phyloP scores from a whole-genome alignment of 1,140 invertebrate species.

The Ctenoplectra terminalis region DNA sequence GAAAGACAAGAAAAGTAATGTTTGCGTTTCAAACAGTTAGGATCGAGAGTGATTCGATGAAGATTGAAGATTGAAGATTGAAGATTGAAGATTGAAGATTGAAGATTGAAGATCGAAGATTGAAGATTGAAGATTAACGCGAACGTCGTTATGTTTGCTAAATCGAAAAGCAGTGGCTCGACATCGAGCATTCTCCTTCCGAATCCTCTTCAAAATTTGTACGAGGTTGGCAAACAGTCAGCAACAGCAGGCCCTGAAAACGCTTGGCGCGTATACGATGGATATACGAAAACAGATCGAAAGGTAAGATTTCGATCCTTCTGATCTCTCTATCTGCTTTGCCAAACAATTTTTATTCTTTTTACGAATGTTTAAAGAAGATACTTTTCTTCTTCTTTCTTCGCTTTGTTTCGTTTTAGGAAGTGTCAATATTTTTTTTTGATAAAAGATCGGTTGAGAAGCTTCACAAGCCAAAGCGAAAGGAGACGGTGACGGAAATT shows the following conservation, averaged over 20 bases:
- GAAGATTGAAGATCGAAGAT: neutral
- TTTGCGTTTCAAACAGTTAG: too few species aligned
- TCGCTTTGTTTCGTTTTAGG: constrained; percentile 85
- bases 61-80: constrained; percentile 10
- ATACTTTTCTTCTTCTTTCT: neutral
- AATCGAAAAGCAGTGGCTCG: constrained; percentile 87
- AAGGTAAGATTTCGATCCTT: constrained; percentile 87
- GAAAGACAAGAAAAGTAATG: too few species aligned
- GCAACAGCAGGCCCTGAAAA: constrained; percentile 95
- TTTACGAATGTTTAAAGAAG: too few species aligned
- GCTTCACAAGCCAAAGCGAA: constrained; percentile 95
- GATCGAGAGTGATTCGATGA: too few species aligned
- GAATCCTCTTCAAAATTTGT: constrained; percentile 95
- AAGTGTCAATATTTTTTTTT: constrained; percentile 97
- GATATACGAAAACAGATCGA: constrained; percentile 92
- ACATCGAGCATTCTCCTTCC: constrained; percentile 82
- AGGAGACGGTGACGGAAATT: constrained; percentile 95
- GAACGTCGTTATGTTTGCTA: constrained; percentile 87
- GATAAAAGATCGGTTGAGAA: constrained; percentile 97
- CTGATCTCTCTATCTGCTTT: neutral
- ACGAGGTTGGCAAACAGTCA: constrained; percentile 93
- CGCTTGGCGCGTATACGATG: constrained; percentile 96
- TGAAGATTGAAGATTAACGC: too few species aligned
- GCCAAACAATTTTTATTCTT: too few species aligned
- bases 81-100: neutral